Conservation (phyloP, 2,888 invertebrate genomes). For the Drosophila falleni region DNA sequence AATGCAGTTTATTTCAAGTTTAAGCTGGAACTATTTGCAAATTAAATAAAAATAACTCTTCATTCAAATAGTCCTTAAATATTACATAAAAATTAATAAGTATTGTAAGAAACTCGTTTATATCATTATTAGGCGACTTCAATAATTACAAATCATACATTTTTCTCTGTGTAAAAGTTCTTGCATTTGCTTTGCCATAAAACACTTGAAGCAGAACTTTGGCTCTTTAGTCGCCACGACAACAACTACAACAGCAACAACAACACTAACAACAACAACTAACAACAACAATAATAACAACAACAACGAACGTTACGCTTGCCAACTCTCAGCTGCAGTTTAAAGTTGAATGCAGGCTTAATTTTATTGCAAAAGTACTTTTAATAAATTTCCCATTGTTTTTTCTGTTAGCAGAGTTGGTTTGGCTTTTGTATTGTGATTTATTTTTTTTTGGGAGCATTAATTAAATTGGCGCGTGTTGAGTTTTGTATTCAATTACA, state of each 20-base stretch:
- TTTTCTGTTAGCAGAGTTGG: slow-evolving; percentile 1
- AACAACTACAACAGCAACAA: slow-evolving; percentile 46
- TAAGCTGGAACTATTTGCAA: no score
- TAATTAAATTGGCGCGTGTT: slow-evolving; percentile 65
- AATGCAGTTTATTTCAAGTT: no score
- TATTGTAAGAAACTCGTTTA: no score
- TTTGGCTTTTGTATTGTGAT: slow-evolving; percentile 20
- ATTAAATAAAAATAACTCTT: no score
- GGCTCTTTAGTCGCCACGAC: slow-evolving; percentile 53
- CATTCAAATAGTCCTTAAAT: no score
- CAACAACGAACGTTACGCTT: slow-evolving; percentile 64
- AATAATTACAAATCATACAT: neutral
- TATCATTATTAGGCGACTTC: no score
- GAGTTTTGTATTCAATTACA: slow-evolving; percentile 43
- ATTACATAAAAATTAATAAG: no score
- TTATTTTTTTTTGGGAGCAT: slow-evolving; percentile 33
- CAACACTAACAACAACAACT: slow-evolving; percentile 47
- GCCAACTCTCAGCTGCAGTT: slow-evolving; percentile 54
- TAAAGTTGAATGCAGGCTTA: slow-evolving; percentile 62
- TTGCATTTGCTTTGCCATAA: slow-evolving; percentile 61
- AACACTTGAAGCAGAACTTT: slow-evolving; percentile 75
- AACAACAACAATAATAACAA: slow-evolving; percentile 33
- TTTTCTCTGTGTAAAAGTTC: slow-evolving; percentile 31
- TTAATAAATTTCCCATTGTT: slow-evolving; percentile 36
- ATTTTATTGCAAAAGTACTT: slow-evolving; percentile 13